Evolutionary conservation across 2,888 invertebrate species (phyloP), one percentile per base, ranked within the genome.

Genomic region (Neoscelio sp.): DNA sequence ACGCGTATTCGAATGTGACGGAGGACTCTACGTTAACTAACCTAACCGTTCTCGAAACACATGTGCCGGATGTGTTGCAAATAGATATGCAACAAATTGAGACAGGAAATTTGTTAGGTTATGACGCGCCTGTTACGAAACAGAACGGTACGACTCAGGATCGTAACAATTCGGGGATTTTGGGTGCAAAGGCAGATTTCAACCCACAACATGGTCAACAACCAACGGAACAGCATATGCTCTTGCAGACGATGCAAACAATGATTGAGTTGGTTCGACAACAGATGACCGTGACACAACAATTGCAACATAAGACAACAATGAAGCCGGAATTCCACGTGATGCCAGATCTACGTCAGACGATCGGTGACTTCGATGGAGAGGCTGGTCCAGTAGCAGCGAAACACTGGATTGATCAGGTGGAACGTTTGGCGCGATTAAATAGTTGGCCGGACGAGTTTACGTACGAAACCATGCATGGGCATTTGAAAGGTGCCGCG

Each of bases 391-490:
- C 78, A 3, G 46, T 46, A 0, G 62, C 75, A 20, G 75, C 71
- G 0, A 67, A 54, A 23, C 42, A 42, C 5, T 80, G 75, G 78
- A 12, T 75, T 1, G 48, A 78, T 6, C 50, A 78, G 15, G 52
- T 80, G 12, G 75, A 71, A 46, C n/a, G 75, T 1, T 33, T 71
- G 3, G 71, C 75, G 12, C 26, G 23, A 20, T 20, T 75, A 3
- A 56, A 78, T 35, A 40, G 52, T 1, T 78, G 78, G 71, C 75
- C 78, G 0, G 78, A 78, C 8, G 38, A 67, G 1, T 68, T 60
- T 7, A 18, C 60, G 1, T 76, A 65, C 12, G 64, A 80, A 17
- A 80, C 54, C 1, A 64, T 64, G 17, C 56, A 54, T 7, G 46
- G 42, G 17, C 68, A 70, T 17, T 48, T 76, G 10, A 64, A 52